These are phyloP conservation scores for Cantharis flavilabris DNA, from an alignment of 2,888 invertebrate species.

Conservation along the genomic window DNA sequence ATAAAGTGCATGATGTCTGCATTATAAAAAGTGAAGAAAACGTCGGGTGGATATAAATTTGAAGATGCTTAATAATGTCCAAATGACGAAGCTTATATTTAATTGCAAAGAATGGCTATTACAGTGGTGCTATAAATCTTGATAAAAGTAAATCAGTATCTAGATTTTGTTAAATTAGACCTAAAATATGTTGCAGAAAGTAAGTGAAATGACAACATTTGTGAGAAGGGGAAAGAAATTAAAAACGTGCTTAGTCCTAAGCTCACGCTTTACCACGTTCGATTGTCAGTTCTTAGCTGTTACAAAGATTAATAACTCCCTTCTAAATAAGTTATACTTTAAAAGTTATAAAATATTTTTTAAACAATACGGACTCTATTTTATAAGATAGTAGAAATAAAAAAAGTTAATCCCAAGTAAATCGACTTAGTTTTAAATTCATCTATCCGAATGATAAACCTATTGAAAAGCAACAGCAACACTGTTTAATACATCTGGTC, in stretches of 20 bases:
- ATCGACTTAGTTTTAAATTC: conserved; percentile 5
- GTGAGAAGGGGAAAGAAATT: conserved; percentile 49
- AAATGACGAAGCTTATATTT: conserved; percentile 14
- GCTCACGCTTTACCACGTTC: conserved; percentile 35
- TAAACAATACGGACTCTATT: background rate
- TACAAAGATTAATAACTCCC: conserved; percentile 28
- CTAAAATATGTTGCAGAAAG: conserved; percentile 52
- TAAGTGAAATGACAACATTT: conserved; percentile 55
- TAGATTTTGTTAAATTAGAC: conserved; percentile 53
- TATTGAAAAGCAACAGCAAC: conserved; percentile 27
- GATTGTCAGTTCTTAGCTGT: conserved; percentile 25
- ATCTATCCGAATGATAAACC: conserved; percentile 22
- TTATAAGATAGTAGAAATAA: background rate
- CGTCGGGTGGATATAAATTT: background rate
- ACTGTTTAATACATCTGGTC: conserved; percentile 41
- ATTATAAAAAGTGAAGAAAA: background rate
- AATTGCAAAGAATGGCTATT: conserved; percentile 18
- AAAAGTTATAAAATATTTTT: background rate
- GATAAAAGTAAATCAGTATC: conserved; percentile 55
- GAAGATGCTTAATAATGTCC: background rate
- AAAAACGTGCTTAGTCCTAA: conserved; percentile 53
- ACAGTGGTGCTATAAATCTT: conserved; percentile 49
- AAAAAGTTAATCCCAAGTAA: background rate
- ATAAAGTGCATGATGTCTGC: background rate
- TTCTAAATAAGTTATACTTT: conserved; percentile 27